These are phyloP conservation scores for Maniola jurtina DNA, from an alignment of 1,140 invertebrate genomes.

Conservation along the genomic window DNA sequence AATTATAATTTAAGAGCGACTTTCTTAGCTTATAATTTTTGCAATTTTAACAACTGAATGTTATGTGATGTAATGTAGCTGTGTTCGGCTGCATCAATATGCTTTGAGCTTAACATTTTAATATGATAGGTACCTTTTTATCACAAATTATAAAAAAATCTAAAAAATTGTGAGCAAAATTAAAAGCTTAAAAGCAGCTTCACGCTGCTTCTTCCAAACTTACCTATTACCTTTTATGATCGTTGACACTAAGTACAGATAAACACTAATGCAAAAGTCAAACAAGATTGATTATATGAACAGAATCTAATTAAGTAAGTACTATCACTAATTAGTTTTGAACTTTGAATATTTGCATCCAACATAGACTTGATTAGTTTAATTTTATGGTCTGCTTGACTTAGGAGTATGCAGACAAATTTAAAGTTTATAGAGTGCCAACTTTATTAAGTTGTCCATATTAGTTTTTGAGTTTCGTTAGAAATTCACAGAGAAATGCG, in stretches of 20 bases:
- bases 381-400: slow-evolving; percentile 8
- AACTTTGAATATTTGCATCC: slow-evolving; percentile 6
- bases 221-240: too few species aligned
- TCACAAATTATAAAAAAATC: too few species aligned
- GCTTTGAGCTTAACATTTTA: too few species aligned
- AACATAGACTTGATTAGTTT: slow-evolving; percentile 7
- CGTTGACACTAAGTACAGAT: background rate
- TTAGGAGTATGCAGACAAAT: background rate
- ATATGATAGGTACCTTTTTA: too few species aligned
- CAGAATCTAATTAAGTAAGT: background rate
- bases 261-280: background rate
- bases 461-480: slow-evolving; percentile 5
- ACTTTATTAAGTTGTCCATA: background rate
- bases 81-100: too few species aligned
- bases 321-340: background rate
- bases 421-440: background rate
- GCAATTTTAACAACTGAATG: too few species aligned
- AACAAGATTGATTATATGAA: background rate
- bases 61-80: too few species aligned
- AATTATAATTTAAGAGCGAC: too few species aligned
- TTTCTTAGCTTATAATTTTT: too few species aligned
- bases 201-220: too few species aligned
- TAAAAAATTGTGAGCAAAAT: too few species aligned
- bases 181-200: too few species aligned
- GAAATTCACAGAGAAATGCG: background rate